These are phyloP conservation scores for Philhelius pedissequus DNA, from an alignment of 2,888 invertebrate species.

Conservation along the genomic window DNA sequence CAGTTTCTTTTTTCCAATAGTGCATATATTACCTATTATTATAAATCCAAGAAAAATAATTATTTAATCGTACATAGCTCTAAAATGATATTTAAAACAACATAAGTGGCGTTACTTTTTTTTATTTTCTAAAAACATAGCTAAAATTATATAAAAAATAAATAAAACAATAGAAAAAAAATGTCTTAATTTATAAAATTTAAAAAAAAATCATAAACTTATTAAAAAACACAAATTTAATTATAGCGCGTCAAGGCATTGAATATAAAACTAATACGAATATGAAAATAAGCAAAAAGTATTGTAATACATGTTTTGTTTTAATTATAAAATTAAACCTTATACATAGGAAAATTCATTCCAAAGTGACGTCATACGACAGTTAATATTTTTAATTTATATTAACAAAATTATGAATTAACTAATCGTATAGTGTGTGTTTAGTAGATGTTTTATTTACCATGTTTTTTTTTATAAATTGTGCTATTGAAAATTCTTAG, in stretches of 20 bases:
- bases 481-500: not conserved
- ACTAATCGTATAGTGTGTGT: not conserved
- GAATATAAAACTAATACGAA: not conserved
- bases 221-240: not conserved
- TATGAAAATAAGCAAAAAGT: not conserved
- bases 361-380: slow-evolving; percentile 53
- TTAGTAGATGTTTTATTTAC: not conserved
- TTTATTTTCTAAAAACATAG: not conserved
- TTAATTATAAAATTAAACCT: slow-evolving; percentile 11
- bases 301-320: not conserved
- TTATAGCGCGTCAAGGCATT: slow-evolving; percentile 4
- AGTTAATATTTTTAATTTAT: not conserved
- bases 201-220: not conserved
- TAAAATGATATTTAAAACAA: slow-evolving; percentile 41
- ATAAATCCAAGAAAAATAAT: slow-evolving; percentile 32
- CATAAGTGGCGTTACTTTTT: slow-evolving; percentile 25
- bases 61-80: slow-evolving; percentile 53
- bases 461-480: not conserved
- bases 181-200: slow-evolving; percentile 22
- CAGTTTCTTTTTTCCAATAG: slow-evolving; percentile 49
- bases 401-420: not conserved
- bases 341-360: slow-evolving; percentile 47
- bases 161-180: slow-evolving; percentile 15
- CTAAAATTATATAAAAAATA: slow-evolving; percentile 29
- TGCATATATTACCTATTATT: slow-evolving; percentile 43